Base-by-base conservation (phyloP, 2,113 vertebrate genomes). In the Takifugu bimaculatus region DNA sequence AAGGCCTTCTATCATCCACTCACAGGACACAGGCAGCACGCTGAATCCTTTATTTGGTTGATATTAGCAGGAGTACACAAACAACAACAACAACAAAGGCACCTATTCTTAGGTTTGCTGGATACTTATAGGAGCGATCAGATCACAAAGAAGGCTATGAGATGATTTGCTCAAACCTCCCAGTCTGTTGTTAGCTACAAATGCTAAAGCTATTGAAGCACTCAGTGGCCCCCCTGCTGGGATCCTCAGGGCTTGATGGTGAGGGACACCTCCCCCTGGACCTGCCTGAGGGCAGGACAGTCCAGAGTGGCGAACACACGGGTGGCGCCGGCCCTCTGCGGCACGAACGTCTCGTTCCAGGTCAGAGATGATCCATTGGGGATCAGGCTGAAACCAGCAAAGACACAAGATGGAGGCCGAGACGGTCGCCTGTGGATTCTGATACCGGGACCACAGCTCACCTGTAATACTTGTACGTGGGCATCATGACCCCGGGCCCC, bases 241-340 rank as follows among this genome's bases (percentile, higher is more conserved):
- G 7, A 10, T 9, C 35, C 62, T 85, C 65, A 89, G 43, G 75
- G 61, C 1, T 51, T 1, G 13, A 92, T 52, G 13, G 60, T 84
- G 73, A 92, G 1, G 7, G 83, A 49, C 0, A 88, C 80, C 83
- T 94, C 90, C 5, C 96, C 95, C 0, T 88, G 88, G 52, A 99
- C 94, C 39, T 98, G 94, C 66, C 93, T 89, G 81, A 99, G 86
- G 63, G 90, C 82, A 27, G 93, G 67, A 57, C 91, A 94, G 81
- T 91, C 94, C 80, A 98, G 83, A 52, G 92, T 94, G 69, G 92
- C 94, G 26, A 98, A 92, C 84, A 99, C 51, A 78, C 92, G 92
- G 72, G 91, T 90, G 15, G 25, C 64, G 0, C 96, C 95, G 0
- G 86, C 39, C 32, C 86, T 80, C 54, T 79, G 85, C 0, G 92